A percentile compares a stretch with the other conserved stretches of the same genome.
Evolutionary conservation across 2,888 invertebrate genomes (phyloP).

Genomic region (Mesorhabditis sp.): DNA sequence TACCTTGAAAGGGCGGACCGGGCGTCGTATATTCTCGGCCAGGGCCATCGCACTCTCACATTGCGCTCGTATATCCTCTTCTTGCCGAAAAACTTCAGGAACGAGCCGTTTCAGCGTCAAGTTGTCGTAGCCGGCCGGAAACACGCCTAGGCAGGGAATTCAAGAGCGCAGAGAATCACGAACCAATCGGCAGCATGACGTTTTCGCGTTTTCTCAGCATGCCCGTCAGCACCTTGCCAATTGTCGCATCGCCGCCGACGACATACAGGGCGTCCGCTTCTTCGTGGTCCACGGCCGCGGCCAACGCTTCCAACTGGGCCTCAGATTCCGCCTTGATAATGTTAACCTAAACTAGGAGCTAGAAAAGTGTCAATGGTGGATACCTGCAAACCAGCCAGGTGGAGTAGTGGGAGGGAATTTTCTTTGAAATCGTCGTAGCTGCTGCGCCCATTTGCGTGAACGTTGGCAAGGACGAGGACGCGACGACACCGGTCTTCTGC

Average conservation of each 20-base stretch:
- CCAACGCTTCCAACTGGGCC: constrained; percentile 42
- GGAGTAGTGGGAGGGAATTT: constrained; percentile 51
- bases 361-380: background rate
- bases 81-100: constrained; percentile 31
- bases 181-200: background rate
- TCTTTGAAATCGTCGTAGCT: constrained; percentile 45
- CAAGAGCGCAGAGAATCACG: background rate
- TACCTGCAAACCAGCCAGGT: constrained; percentile 54
- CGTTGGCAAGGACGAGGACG: constrained; percentile 47
- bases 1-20: constrained; percentile 18
- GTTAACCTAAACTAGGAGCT: background rate
- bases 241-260: constrained; percentile 56
- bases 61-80: constrained; percentile 36
- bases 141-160: constrained; percentile 32
- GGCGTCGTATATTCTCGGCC: constrained; percentile 37
- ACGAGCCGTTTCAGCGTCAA: constrained; percentile 29
- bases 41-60: constrained; percentile 56
- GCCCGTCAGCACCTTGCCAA: constrained; percentile 44
- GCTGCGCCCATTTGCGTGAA: constrained; percentile 40
- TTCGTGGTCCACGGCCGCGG: constrained; percentile 39
- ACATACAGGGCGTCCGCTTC: constrained; percentile 53
- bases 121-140: constrained; percentile 51
- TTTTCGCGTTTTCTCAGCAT: constrained; percentile 33
- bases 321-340: constrained; percentile 33
- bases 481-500: constrained; percentile 42